Conservation (phyloP, 2,888 invertebrate genomes). For the Drosophila engyochracea region DNA sequence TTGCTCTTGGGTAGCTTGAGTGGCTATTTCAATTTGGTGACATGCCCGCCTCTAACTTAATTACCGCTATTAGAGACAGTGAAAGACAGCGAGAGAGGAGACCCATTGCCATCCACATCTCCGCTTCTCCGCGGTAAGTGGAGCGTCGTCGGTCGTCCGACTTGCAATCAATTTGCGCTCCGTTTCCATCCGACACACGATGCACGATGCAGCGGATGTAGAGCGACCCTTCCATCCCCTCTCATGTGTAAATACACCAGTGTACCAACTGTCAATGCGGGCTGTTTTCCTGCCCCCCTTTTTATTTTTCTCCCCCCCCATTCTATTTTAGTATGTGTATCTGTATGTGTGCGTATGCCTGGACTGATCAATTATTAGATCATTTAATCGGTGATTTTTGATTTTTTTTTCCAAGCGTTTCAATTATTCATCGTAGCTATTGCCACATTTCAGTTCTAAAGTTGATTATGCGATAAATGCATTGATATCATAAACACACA, state of each 20-base stretch:
- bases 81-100: neutral
- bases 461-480: slow-evolving; percentile 58
- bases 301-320: neutral
- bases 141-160: slow-evolving; percentile 19
- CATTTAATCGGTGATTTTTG: slow-evolving; percentile 43
- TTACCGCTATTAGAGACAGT: slow-evolving; percentile 59
- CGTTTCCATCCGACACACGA: slow-evolving; percentile 42
- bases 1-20: neutral
- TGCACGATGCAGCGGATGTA: slow-evolving; percentile 50
- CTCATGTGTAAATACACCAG: neutral
- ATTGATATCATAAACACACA: slow-evolving; percentile 34
- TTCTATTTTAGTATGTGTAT: neutral
- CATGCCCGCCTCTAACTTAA: slow-evolving; percentile 58
- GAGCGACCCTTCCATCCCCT: neutral
- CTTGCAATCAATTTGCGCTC: slow-evolving; percentile 74
- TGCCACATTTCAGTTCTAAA: slow-evolving; percentile 26
- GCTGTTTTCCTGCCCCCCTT: neutral
- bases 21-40: slow-evolving; percentile 48
- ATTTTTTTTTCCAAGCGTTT: slow-evolving; percentile 45
- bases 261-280: slow-evolving; percentile 29
- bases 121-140: slow-evolving; percentile 29
- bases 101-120: slow-evolving; percentile 5
- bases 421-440: slow-evolving; percentile 36
- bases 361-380: slow-evolving; percentile 55
- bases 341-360: slow-evolving; percentile 1